These are phyloP conservation scores for Acanthosepion esculentum DNA, from an alignment of 2,888 invertebrate genomes.

Conservation along the genomic window DNA sequence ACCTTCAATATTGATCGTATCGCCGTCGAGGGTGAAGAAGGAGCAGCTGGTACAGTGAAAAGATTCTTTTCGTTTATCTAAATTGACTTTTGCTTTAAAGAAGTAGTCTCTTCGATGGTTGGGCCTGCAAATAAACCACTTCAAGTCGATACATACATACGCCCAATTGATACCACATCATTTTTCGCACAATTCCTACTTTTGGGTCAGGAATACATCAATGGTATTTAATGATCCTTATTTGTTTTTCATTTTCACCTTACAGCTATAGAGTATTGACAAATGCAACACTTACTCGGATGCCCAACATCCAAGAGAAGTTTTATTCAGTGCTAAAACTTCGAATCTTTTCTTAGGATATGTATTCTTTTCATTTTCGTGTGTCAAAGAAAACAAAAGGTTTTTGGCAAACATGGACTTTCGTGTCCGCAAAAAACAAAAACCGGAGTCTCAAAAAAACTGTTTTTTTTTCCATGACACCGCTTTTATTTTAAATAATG, in stretches of 20 bases:
- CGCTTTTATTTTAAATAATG: too few relatives aligned
- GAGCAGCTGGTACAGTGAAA: background rate
- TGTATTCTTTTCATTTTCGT: too few relatives aligned
- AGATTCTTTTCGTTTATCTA: background rate
- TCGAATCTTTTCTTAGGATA: too few relatives aligned
- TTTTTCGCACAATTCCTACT: background rate
- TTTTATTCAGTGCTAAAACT: too few relatives aligned
- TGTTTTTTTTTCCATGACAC: too few relatives aligned
- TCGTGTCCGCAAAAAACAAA: too few relatives aligned
- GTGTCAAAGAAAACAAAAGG: too few relatives aligned
- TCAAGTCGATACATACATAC: background rate
- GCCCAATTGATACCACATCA: background rate
- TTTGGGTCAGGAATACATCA: background rate
- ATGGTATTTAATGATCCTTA: background rate
- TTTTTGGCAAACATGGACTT: too few relatives aligned
- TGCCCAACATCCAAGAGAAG: too few relatives aligned
- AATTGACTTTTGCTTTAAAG: background rate
- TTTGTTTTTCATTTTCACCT: background rate
- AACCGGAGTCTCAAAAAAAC: too few relatives aligned
- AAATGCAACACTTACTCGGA: too few relatives aligned
- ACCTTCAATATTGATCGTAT: conserved; percentile 12
- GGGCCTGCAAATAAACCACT: background rate
- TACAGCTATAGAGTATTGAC: too few relatives aligned
- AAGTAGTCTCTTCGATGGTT: background rate
- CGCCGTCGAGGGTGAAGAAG: background rate